Conservation (phyloP, 2,888 invertebrate genomes). For the Gymnosoma rotundatum region DNA sequence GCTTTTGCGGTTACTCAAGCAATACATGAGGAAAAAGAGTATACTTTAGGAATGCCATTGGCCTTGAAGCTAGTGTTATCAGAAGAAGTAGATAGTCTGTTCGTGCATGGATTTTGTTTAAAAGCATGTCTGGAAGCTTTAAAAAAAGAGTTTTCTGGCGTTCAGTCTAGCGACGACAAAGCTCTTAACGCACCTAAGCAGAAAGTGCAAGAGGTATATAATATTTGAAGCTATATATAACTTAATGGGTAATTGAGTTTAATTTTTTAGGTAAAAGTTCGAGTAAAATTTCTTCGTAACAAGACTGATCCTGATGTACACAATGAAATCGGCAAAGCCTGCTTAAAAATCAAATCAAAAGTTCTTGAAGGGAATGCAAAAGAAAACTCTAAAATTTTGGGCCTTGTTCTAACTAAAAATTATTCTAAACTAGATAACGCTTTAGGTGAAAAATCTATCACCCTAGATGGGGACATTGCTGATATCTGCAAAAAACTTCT, state of each 20-base stretch:
- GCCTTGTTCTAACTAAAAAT: constrained; percentile 84
- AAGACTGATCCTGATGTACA: constrained; percentile 94
- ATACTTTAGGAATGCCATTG: constrained; percentile 88
- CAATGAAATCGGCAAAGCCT: constrained; percentile 83
- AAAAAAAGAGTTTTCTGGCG: constrained; percentile 73
- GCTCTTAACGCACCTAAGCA: constrained; percentile 9
- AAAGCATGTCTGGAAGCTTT: constrained; percentile 90
- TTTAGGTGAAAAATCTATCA: background rate
- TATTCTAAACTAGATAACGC: constrained; percentile 85
- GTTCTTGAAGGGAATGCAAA: constrained; percentile 65
- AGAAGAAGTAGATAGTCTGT: constrained; percentile 90
- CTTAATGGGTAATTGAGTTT: background rate
- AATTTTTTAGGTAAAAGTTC: constrained; percentile 85
- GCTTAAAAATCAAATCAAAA: constrained; percentile 68
- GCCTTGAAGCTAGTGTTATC: constrained; percentile 93
- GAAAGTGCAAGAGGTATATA: constrained; percentile 58
- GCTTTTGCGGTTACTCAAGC: constrained; percentile 91
- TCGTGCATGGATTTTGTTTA: constrained; percentile 87
- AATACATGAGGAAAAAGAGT: constrained; percentile 88
- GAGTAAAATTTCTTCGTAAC: constrained; percentile 91
- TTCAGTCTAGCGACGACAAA: background rate
- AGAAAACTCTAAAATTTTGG: constrained; percentile 74
- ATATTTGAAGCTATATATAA: background rate
- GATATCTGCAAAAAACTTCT: constrained; percentile 48
- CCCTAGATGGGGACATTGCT: constrained; percentile 44